Conservation (phyloP, 2,888 invertebrate species). For the Thysanoteuthis rhombus region DNA sequence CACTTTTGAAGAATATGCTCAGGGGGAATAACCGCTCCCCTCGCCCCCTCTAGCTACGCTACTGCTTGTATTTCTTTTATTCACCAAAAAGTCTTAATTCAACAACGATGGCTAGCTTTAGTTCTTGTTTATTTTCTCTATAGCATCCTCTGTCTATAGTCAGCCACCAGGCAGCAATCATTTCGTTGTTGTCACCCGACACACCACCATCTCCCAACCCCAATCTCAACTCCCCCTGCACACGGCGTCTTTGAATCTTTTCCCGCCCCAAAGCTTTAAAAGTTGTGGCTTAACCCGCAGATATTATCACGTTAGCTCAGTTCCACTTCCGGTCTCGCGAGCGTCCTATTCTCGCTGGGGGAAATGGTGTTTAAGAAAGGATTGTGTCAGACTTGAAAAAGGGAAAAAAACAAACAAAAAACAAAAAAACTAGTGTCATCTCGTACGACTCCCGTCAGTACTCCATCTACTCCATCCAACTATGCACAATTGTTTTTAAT, state of each 20-base stretch:
- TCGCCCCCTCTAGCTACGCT: too few species aligned
- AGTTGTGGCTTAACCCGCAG: not conserved
- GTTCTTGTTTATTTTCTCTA: not conserved
- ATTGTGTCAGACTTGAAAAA: slow-evolving; percentile 1
- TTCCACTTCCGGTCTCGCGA: not conserved
- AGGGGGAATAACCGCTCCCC: too few species aligned
- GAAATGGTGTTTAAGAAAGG: not conserved
- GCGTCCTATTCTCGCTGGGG: not conserved
- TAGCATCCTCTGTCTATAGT: not conserved
- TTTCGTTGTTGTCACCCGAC: not conserved
- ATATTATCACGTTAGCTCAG: slow-evolving; percentile 12
- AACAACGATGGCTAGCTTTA: too few species aligned
- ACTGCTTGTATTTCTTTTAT: too few species aligned
- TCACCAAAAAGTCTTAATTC: too few species aligned
- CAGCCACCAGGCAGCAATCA: not conserved
- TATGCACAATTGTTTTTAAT: not conserved
- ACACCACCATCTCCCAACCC: not conserved
- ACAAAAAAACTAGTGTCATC: too few species aligned
- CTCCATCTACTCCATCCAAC: not conserved
- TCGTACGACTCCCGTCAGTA: not conserved
- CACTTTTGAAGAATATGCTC: too few species aligned
- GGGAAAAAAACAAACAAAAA: too few species aligned
- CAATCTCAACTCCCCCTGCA: not conserved
- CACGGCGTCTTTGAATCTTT: not conserved
- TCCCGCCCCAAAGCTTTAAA: not conserved